Evolutionary conservation across 2,797 vertebrate species (phyloP).

Genomic region (Microctenopoma lineatum): DNA sequence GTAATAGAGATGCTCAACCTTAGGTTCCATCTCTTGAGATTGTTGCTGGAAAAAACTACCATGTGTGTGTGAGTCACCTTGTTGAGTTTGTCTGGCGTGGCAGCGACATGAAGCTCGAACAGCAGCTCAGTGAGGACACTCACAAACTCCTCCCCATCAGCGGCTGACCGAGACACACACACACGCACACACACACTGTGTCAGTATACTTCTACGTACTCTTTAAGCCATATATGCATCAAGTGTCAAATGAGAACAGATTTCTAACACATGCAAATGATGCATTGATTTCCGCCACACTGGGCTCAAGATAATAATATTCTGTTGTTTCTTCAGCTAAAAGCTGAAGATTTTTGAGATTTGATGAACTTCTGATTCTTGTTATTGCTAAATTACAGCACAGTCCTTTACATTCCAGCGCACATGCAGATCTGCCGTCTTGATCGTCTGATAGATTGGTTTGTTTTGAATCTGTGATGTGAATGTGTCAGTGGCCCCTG

Average conservation of each 20-base stretch:
- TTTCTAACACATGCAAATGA: slow-evolving; percentile 23
- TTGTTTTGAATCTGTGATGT: slow-evolving; percentile 22
- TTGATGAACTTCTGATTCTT: slow-evolving; percentile 15
- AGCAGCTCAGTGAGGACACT: slow-evolving; percentile 94
- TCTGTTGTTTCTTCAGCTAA: slow-evolving; percentile 16
- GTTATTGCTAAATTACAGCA: slow-evolving; percentile 30
- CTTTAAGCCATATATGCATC: slow-evolving; percentile 5
- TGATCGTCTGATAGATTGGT: slow-evolving; percentile 19
- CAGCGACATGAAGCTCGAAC: slow-evolving; percentile 96
- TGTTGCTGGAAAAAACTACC: not conserved
- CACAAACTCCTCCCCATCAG: slow-evolving; percentile 91
- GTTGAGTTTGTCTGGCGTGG: slow-evolving; percentile 97
- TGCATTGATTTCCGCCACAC: slow-evolving; percentile 48
- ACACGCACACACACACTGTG: slow-evolving; percentile 16
- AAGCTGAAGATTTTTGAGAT: slow-evolving; percentile 15
- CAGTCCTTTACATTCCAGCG: slow-evolving; percentile 17
- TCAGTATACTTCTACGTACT: not conserved
- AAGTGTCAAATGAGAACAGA: slow-evolving; percentile 11
- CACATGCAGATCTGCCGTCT: slow-evolving; percentile 52
- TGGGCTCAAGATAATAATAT: slow-evolving; percentile 18
- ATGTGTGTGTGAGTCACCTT: slow-evolving; percentile 83
- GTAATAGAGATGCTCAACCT: not conserved
- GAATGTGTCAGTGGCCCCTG: slow-evolving; percentile 47
- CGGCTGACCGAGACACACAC: slow-evolving; percentile 53
- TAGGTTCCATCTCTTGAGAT: not conserved